phyloP scores from a whole-genome alignment of 2,888 invertebrate genomes.

The Synanthedon tipuliformis region DNA sequence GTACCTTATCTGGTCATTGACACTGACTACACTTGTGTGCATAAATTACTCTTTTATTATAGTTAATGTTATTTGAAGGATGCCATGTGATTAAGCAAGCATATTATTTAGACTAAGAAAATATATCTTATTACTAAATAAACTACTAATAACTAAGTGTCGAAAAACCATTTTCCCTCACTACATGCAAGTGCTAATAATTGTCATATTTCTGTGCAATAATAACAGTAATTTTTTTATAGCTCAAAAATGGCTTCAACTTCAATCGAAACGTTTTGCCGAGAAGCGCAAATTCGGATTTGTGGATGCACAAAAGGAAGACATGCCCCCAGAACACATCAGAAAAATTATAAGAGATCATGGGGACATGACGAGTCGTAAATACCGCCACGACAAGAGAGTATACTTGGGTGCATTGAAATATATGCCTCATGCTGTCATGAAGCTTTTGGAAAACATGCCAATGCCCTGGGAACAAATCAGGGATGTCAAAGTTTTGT shows the following conservation, averaged over 20 bases:
- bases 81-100: no score
- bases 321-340: constrained; percentile 99
- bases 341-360: constrained; percentile 99
- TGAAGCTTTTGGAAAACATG: constrained; percentile 99
- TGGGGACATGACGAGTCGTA: constrained; percentile 99
- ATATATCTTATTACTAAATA: no score
- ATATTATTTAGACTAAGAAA: no score
- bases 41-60: no score
- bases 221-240: constrained; percentile 10
- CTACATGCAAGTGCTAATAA: background rate
- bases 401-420: constrained; percentile 98
- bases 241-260: constrained; percentile 98
- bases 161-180: background rate
- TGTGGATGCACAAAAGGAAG: constrained; percentile 98
- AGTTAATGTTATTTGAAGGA: no score
- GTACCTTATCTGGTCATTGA: no score
- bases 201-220: background rate
- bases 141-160: no score
- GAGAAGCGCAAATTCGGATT: constrained; percentile 99
- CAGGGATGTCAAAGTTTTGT: constrained; percentile 95
- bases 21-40: no score
- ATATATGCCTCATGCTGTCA: constrained; percentile 99
- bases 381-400: constrained; percentile 98
- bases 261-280: constrained; percentile 98
- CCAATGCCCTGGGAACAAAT: constrained; percentile 99